phyloP scores from a whole-genome alignment of 2,797 vertebrate species.

The Poecilia gillii region DNA sequence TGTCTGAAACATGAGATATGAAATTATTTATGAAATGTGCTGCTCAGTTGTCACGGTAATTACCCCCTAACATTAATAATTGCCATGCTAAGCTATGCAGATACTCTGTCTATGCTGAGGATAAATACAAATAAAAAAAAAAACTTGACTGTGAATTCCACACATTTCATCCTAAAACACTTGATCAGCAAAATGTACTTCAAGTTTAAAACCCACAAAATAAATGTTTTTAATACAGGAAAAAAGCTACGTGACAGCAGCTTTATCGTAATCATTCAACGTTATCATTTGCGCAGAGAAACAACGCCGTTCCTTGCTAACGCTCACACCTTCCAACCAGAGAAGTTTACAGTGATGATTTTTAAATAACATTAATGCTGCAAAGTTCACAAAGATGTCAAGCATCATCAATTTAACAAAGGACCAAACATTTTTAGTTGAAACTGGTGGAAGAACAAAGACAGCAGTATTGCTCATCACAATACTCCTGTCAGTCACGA shows the following conservation, averaged over 20 bases:
- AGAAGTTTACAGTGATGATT: neutral
- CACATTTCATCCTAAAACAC: neutral
- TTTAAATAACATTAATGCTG: constrained; percentile 2
- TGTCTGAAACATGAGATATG: neutral
- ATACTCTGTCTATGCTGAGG: neutral
- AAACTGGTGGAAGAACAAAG: constrained; percentile 31
- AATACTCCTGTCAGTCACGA: constrained; percentile 16
- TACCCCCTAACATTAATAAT: neutral
- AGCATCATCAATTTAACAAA: constrained; percentile 32
- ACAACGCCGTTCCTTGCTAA: too few species aligned
- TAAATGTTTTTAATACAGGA: neutral
- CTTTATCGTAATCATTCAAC: neutral
- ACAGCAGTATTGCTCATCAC: constrained; percentile 39
- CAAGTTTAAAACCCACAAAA: neutral
- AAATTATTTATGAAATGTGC: neutral
- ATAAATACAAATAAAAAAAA: too few species aligned
- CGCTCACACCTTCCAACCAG: neutral
- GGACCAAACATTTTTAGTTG: constrained; percentile 20
- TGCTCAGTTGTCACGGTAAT: neutral
- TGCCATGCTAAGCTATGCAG: neutral
- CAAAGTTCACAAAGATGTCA: constrained; percentile 19
- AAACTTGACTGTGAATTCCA: neutral
- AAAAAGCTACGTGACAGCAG: neutral
- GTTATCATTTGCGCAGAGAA: neutral
- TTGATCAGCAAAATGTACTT: neutral